Evolutionary conservation across 2,113 vertebrate genomes (phyloP).

Genomic region (Malurus alboscapulatus): DNA sequence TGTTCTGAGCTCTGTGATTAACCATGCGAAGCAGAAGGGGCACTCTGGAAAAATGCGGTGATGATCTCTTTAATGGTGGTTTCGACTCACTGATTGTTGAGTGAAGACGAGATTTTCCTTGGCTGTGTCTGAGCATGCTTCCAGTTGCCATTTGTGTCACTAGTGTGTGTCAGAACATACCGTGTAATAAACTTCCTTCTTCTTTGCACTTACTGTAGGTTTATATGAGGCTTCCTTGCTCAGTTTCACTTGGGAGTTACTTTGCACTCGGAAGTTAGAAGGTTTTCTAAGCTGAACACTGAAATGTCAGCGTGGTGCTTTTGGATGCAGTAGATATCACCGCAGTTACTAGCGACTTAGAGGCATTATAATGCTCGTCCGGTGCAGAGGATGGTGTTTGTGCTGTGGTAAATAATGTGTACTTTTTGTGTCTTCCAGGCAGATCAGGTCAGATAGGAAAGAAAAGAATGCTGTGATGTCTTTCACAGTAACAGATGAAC

Average conservation of each 20-base stretch:
- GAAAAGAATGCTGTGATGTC: conserved; percentile 94
- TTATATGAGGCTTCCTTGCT: neutral
- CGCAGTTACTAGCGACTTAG: neutral
- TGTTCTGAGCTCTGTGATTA: neutral
- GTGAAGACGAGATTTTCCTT: conserved; percentile 46
- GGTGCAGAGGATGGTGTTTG: neutral
- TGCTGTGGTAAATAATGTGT: neutral
- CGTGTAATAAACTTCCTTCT: neutral
- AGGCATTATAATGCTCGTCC: neutral
- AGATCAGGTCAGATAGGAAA: conserved; percentile 91
- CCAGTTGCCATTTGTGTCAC: neutral
- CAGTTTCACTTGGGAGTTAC: neutral
- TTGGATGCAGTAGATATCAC: neutral
- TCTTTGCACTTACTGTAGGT: neutral
- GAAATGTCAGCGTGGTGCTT: neutral
- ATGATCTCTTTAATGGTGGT: conserved; percentile 27
- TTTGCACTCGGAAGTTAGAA: neutral
- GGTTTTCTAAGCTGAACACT: neutral
- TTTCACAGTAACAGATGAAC: conserved; percentile 91
- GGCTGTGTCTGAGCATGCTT: conserved; percentile 51
- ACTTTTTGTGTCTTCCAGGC: conserved; percentile 78
- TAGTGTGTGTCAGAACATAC: neutral
- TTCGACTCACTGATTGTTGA: conserved; percentile 20
- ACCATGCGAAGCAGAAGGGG: neutral
- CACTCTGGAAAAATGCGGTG: conserved; percentile 12